Evolutionary conservation across 2,888 invertebrate genomes (phyloP).

Genomic region (Agrenia bidenticulata): DNA sequence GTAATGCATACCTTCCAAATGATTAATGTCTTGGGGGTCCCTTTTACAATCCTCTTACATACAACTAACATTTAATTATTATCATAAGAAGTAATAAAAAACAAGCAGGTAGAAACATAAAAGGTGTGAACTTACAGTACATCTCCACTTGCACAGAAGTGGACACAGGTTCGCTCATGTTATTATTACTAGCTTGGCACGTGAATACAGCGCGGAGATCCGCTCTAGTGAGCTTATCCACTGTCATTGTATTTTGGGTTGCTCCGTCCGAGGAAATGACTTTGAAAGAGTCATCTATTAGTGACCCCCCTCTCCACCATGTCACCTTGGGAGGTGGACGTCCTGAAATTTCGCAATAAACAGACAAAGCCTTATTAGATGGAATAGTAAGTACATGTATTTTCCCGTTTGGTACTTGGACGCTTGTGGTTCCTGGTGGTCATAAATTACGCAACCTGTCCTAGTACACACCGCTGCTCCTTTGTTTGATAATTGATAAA

Average conservation of each 20-base stretch:
- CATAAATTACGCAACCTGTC: too few species aligned
- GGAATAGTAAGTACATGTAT: too few species aligned
- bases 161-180: conserved; percentile 67
- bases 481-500: not conserved
- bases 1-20: too few species aligned
- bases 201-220: conserved; percentile 69
- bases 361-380: not conserved
- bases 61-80: too few species aligned
- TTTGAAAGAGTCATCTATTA: conserved; percentile 65
- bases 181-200: conserved; percentile 72
- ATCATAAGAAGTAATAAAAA: too few species aligned
- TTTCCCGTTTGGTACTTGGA: too few species aligned
- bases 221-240: conserved; percentile 64
- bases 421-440: too few species aligned
- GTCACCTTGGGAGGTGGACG: conserved; percentile 71
- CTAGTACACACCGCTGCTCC: too few species aligned
- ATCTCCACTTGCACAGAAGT: conserved; percentile 70
- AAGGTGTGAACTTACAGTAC: conserved; percentile 60
- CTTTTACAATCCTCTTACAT: too few species aligned
- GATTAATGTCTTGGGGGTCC: too few species aligned
- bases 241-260: conserved; percentile 57
- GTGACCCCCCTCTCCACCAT: conserved; percentile 72
- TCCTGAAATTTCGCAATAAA: conserved; percentile 59
- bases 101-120: conserved; percentile 2
- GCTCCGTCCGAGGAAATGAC: conserved; percentile 54